Evolutionary conservation across 2,113 vertebrate species (phyloP).

Genomic region (Syngnathus typhle): DNA sequence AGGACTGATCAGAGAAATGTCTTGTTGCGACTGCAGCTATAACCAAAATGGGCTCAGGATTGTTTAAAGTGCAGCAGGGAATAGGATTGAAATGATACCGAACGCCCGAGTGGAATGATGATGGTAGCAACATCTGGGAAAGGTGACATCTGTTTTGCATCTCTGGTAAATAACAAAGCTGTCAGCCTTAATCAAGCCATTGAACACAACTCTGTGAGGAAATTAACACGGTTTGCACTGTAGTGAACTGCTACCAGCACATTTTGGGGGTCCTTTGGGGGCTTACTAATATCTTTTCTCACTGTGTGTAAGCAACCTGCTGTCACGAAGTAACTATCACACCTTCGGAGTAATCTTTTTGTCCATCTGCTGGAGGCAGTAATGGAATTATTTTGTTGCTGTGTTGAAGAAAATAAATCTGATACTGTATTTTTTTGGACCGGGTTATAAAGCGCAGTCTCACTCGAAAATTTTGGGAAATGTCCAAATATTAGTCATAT

Average conservation of each 20-base stretch:
- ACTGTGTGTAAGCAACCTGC: not conserved
- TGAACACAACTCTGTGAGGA: not conserved
- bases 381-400: not conserved
- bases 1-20: conserved; percentile 9
- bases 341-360: not conserved
- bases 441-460: too few species aligned
- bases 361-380: not conserved
- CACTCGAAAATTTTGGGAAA: too few species aligned
- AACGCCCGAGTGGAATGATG: not conserved
- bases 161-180: not conserved
- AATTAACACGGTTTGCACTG: not conserved
- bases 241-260: not conserved
- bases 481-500: too few species aligned
- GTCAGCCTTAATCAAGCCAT: not conserved
- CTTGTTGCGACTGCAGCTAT: not conserved
- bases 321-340: not conserved
- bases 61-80: conserved; percentile 2
- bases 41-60: not conserved
- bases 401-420: too few species aligned
- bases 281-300: not conserved
- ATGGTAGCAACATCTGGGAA: not conserved
- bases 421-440: too few species aligned
- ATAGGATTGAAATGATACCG: not conserved
- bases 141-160: not conserved
- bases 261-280: not conserved